A percentile compares a stretch with the other conserved stretches of the same genome.
Conservation (phyloP, 1,140 invertebrate species). For the Hyles vespertilio region DNA sequence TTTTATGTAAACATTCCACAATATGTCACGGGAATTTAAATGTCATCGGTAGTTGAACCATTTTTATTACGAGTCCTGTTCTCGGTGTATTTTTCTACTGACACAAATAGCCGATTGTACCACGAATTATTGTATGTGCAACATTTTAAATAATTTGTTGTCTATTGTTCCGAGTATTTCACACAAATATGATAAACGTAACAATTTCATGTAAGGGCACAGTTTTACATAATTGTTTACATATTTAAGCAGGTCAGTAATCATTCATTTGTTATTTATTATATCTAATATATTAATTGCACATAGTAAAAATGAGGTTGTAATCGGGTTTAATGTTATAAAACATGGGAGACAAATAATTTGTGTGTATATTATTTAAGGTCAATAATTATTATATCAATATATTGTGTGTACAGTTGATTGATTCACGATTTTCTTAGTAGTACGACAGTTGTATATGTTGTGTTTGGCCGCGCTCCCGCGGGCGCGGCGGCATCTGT, state of each 20-base stretch:
- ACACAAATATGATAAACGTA: slow-evolving; percentile 18
- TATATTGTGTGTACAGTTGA: slow-evolving; percentile 58
- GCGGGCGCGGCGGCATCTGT: slow-evolving; percentile 40
- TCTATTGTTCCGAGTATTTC: slow-evolving; percentile 8
- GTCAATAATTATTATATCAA: slow-evolving; percentile 52
- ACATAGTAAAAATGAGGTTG: slow-evolving; percentile 72
- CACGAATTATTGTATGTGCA: slow-evolving; percentile 2
- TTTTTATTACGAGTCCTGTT: too few species aligned
- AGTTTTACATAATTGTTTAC: slow-evolving; percentile 37
- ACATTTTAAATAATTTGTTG: background rate
- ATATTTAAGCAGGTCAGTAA: slow-evolving; percentile 24
- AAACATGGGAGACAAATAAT: slow-evolving; percentile 67
- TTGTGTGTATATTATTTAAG: slow-evolving; percentile 72
- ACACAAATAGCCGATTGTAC: background rate
- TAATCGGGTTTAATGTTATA: slow-evolving; percentile 58
- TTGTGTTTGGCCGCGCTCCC: slow-evolving; percentile 40
- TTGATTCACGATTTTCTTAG: slow-evolving; percentile 46
- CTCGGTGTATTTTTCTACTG: too few species aligned
- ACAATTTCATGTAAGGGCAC: slow-evolving; percentile 35
- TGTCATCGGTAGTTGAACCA: too few species aligned
- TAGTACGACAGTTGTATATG: slow-evolving; percentile 45
- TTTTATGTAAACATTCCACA: background rate
- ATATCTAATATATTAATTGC: slow-evolving; percentile 39
- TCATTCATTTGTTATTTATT: slow-evolving; percentile 31
- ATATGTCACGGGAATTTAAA: too few species aligned